phyloP scores from a whole-genome alignment of 1,140 invertebrate species.

The Asbolus verrucosus region DNA sequence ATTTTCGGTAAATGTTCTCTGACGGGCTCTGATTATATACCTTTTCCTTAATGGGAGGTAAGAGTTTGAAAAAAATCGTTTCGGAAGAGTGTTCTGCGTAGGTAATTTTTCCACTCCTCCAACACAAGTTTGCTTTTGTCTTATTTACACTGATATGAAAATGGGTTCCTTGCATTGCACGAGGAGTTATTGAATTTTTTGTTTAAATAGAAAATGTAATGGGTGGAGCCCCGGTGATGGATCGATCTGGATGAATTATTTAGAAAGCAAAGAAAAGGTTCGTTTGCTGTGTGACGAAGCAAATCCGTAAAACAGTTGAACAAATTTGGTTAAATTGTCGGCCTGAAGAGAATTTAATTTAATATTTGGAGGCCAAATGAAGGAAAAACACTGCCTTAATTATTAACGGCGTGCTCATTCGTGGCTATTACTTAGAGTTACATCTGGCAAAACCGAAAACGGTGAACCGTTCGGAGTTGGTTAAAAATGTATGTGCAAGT shows the following conservation, averaged over 20 bases:
- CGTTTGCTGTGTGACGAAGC: slow-evolving; percentile 17
- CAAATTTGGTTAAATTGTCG: slow-evolving; percentile 23
- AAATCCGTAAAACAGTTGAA: slow-evolving; percentile 14
- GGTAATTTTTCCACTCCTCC: neutral
- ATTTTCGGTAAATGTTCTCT: slow-evolving; percentile 41
- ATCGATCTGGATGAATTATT: slow-evolving; percentile 23
- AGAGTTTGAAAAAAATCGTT: slow-evolving; percentile 32
- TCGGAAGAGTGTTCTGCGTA: neutral
- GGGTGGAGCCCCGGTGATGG: slow-evolving; percentile 10
- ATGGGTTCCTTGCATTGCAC: neutral
- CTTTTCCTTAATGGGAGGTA: slow-evolving; percentile 31
- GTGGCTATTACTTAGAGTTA: slow-evolving; percentile 32
- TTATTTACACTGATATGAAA: neutral
- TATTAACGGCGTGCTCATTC: slow-evolving; percentile 8
- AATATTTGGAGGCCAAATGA: slow-evolving; percentile 37
- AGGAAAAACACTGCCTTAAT: slow-evolving; percentile 26
- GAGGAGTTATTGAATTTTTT: slow-evolving; percentile 28
- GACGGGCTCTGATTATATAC: slow-evolving; percentile 37
- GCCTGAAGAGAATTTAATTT: slow-evolving; percentile 25
- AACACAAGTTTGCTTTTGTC: slow-evolving; percentile 26
- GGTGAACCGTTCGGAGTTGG: slow-evolving; percentile 18
- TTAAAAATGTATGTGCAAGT: slow-evolving; percentile 28
- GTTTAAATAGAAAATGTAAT: slow-evolving; percentile 30
- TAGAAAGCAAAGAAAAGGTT: slow-evolving; percentile 31
- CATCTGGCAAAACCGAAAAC: slow-evolving; percentile 16